These are phyloP conservation scores for Tylochromis polylepis DNA, from an alignment of 2,113 vertebrate genomes.

Conservation along the genomic window DNA sequence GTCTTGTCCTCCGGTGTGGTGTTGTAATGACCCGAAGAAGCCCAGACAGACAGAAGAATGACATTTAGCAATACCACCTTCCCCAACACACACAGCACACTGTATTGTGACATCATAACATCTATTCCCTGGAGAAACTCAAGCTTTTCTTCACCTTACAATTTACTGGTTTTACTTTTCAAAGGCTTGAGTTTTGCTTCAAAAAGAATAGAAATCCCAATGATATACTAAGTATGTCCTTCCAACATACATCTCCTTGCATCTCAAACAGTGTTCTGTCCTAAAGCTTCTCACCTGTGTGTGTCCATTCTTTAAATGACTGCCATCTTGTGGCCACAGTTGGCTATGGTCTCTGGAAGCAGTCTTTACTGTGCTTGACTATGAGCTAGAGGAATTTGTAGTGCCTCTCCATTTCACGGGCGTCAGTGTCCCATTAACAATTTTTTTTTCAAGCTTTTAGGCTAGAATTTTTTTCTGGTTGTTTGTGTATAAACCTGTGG, in stretches of 20 bases:
- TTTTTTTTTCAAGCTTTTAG: not conserved
- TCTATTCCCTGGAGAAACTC: not conserved
- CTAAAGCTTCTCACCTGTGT: not conserved
- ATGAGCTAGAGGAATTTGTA: not conserved
- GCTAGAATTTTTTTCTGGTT: not conserved
- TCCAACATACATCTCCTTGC: not conserved
- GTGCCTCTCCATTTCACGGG: not conserved
- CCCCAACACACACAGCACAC: not conserved
- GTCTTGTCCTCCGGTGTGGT: constrained; percentile 39
- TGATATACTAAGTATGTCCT: not conserved
- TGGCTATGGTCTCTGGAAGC: not conserved
- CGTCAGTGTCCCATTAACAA: not conserved
- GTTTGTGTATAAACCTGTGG: not conserved
- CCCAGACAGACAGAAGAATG: constrained; percentile 31
- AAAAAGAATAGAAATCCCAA: not conserved
- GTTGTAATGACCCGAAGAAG: constrained; percentile 26
- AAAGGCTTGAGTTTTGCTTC: not conserved
- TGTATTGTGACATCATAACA: not conserved
- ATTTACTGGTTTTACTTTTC: not conserved
- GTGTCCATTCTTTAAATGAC: not conserved
- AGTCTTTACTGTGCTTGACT: not conserved
- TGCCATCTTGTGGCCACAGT: not conserved
- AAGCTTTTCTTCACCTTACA: not conserved
- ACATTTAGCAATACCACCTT: constrained; percentile 1
- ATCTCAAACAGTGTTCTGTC: not conserved